Base-by-base conservation (phyloP, 2,888 invertebrate species). In the Drosophila kuntzei region DNA sequence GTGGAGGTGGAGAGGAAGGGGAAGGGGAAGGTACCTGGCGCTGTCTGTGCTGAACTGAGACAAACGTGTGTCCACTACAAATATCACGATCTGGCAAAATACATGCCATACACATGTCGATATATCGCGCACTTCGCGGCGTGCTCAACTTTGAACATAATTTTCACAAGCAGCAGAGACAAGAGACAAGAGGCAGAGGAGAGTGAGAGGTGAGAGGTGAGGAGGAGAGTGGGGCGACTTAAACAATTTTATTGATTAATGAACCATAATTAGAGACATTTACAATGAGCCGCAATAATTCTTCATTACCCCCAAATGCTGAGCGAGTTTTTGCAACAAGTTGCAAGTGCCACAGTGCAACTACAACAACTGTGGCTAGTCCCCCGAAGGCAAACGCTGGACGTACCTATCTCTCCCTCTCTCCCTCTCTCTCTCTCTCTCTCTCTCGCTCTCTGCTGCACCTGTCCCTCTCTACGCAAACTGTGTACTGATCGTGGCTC, bases 231-330 rank as follows among this genome's bases (percentile, higher is more conserved):
- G 34, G 55, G 32, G 70, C 58, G 54, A 62, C 44, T 81, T 87
- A 89, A 90, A 90, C 90, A 90, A 91, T 91, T 91, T 91, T 88
- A 91, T 92, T 92, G 91, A 92, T 92, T 91, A 92, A 92, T 92
- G 92, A 89, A 87, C 89, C 90, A 90, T 92, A 92, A 92, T 92
- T 91, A 91, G 92, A 92, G 90, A 91, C 90, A 86, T 90, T 91
- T 90, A 89, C 89, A 89, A 83, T 88, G 87, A 80, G 84, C 87
- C 76, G 86, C 87, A 89, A 91, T 92, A 91, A 91, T 91, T 91
- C 92, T 92, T 92, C 87, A 90, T 90, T 89, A 89, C 89, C 55
- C 89, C 71, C 83, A 76, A 89, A 89, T 85, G 70, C 75, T 62
- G 60, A 81, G 69, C 66, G 54, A 47, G 46, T 43, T 53, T n/a